Conservation (phyloP, 2,888 invertebrate genomes). For the Amorpha juglandis region DNA sequence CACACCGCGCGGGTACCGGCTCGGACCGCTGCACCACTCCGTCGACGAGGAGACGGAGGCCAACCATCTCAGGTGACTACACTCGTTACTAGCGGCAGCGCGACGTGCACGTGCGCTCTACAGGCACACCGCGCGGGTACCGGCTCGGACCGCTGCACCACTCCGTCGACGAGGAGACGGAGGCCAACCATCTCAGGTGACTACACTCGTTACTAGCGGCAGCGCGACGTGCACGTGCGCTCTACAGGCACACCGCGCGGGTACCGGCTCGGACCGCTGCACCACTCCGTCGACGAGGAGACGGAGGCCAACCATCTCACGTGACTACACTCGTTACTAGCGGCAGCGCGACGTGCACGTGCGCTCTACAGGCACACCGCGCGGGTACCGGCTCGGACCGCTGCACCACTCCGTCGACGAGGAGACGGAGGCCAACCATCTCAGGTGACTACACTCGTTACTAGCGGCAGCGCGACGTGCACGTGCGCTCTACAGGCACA, state of each 20-base stretch:
- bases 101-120: constrained; percentile 97
- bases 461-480: constrained; percentile 98
- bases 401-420: constrained; percentile 96
- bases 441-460: constrained; percentile 81
- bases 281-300: constrained; percentile 97
- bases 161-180: constrained; percentile 98
- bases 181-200: constrained; percentile 93
- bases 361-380: constrained; percentile 91
- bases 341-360: constrained; percentile 99
- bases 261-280: constrained; percentile 94
- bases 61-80: constrained; percentile 88
- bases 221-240: constrained; percentile 97
- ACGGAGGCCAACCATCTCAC: constrained; percentile 96
- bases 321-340: constrained; percentile 83
- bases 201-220: constrained; percentile 89
- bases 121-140: constrained; percentile 92
- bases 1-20: constrained; percentile 93
- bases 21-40: constrained; percentile 94
- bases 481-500: constrained; percentile 94
- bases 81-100: constrained; percentile 94
- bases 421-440: constrained; percentile 96
- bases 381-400: constrained; percentile 95
- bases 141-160: constrained; percentile 95
- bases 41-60: constrained; percentile 99
- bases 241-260: constrained; percentile 93